Conservation (phyloP, 2,113 vertebrate genomes). For the Fregata magnificens region DNA sequence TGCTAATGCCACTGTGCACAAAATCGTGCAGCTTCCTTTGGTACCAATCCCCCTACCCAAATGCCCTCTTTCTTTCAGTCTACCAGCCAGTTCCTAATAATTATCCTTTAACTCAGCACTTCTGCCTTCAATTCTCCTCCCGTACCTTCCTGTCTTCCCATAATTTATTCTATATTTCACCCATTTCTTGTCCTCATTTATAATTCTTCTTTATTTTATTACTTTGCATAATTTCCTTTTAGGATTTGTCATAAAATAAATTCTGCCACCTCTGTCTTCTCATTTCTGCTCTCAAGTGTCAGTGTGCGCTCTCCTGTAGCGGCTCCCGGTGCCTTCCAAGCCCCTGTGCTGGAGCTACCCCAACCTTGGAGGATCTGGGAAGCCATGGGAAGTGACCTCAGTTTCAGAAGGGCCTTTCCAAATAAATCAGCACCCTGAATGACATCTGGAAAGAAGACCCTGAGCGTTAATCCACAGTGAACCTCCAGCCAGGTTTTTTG, state of each 20-base stretch:
- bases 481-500: neutral
- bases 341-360: neutral
- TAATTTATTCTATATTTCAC: conserved; percentile 60
- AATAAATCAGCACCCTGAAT: neutral
- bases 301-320: neutral
- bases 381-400: neutral
- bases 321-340: neutral
- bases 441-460: neutral
- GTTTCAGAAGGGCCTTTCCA: neutral
- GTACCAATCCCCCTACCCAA: neutral
- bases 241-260: conserved; percentile 68
- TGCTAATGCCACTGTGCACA: neutral
- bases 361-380: neutral
- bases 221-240: conserved; percentile 70
- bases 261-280: conserved; percentile 39
- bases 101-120: conserved; percentile 39
- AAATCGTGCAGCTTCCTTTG: neutral
- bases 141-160: neutral
- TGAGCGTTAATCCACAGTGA: neutral
- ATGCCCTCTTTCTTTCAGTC: neutral
- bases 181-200: conserved; percentile 61
- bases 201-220: conserved; percentile 73
- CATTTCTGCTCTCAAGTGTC: neutral
- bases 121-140: conserved; percentile 26
- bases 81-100: neutral